A percentile compares a stretch with the other conserved stretches of the same genome.
Evolutionary conservation across 2,113 vertebrate genomes (phyloP).

Genomic region (Meleagris gallopavo): DNA sequence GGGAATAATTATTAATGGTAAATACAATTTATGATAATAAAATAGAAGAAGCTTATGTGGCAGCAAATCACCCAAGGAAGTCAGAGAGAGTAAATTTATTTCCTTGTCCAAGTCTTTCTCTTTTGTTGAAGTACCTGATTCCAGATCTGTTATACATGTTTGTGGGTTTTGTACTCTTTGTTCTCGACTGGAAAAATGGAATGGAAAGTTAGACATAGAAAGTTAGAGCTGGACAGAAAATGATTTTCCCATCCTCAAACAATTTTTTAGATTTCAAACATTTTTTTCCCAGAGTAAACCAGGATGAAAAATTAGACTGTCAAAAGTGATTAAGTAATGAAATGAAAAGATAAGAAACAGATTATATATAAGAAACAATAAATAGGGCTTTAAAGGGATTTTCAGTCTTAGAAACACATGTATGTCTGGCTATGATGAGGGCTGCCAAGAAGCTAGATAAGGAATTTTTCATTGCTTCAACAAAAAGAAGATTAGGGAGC

Average conservation of each 20-base stretch:
- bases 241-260: conserved; percentile 4
- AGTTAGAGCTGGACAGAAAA: conserved; percentile 24
- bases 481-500: background rate
- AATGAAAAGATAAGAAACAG: conserved; percentile 43
- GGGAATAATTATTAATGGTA: conserved; percentile 27
- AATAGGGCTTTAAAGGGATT: conserved; percentile 4
- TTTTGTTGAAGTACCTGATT: background rate
- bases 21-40: conserved; percentile 23
- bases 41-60: background rate
- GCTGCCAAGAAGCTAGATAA: background rate
- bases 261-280: background rate
- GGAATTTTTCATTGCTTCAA: conserved; percentile 11
- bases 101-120: background rate
- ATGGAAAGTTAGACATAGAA: background rate
- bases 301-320: conserved; percentile 53
- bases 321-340: conserved; percentile 29
- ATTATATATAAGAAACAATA: conserved; percentile 34
- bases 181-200: background rate
- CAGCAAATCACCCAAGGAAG: conserved; percentile 44
- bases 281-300: conserved; percentile 27
- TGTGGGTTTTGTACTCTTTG: background rate
- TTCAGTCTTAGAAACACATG: background rate
- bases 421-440: background rate
- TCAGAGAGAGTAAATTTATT: conserved; percentile 32
- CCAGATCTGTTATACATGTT: conserved; percentile 20